Conservation (phyloP, 2,113 vertebrate species). For the Nycticebus coucang region DNA sequence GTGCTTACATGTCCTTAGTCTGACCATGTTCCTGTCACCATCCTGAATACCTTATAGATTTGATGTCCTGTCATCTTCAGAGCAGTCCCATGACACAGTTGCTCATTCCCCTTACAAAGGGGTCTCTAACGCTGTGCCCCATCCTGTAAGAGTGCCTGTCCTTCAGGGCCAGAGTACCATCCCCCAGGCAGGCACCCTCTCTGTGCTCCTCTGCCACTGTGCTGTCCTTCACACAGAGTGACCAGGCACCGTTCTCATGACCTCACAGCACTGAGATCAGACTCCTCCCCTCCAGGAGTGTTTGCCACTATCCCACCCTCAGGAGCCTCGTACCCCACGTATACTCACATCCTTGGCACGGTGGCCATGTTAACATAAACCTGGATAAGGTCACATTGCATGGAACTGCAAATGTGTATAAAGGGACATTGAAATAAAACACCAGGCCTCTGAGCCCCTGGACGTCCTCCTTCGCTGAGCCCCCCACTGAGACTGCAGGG, state of each 20-base stretch:
- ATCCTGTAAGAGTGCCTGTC: neutral
- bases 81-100: too few species aligned
- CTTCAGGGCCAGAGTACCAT: neutral
- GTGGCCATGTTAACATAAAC: neutral
- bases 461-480: neutral
- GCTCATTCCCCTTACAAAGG: neutral
- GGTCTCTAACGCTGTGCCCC: neutral
- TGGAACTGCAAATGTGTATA: neutral
- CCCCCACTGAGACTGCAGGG: neutral
- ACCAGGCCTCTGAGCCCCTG: neutral
- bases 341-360: neutral
- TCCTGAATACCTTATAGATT: neutral
- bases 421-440: neutral
- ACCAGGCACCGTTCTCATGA: neutral
- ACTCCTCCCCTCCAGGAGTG: neutral
- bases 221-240: too few species aligned
- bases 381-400: neutral
- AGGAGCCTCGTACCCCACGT: neutral
- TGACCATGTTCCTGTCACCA: neutral
- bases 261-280: neutral
- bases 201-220: rapidly evolving
- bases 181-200: neutral
- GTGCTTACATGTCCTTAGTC: neutral
- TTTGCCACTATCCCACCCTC: neutral
- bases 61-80: neutral